A percentile compares a stretch with the other conserved stretches of the same genome.
Evolutionary conservation across 2,888 invertebrate species (phyloP).

Genomic region (Leptopterna dolabrata): DNA sequence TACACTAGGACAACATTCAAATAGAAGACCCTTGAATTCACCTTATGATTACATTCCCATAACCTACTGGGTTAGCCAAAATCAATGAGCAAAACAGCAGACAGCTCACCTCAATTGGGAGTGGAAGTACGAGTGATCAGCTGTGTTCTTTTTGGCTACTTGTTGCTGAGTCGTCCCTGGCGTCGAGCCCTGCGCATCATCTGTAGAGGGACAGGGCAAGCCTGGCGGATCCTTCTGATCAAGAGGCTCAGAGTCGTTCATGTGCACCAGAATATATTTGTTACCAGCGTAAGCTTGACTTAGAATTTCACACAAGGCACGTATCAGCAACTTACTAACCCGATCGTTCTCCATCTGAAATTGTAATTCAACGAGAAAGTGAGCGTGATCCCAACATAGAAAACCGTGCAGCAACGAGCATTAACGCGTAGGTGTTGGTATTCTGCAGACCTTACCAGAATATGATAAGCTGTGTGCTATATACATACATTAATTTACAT

Average conservation of each 20-base stretch:
- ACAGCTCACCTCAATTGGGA: conserved; percentile 67
- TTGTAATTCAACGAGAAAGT: not conserved
- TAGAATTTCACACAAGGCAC: conserved; percentile 83
- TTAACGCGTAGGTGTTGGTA: conserved; percentile 44
- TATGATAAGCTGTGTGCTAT: not conserved
- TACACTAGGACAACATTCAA: no score
- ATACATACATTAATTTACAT: no score
- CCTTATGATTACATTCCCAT: no score
- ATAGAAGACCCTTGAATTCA: no score
- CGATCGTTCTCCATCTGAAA: conserved; percentile 74
- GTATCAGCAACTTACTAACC: conserved; percentile 78
- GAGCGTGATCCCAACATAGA: no score
- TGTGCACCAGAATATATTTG: conserved; percentile 63
- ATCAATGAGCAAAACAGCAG: not conserved
- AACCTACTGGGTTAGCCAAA: no score
- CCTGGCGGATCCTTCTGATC: not conserved
- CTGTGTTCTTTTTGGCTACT: conserved; percentile 22
- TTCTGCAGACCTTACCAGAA: no score
- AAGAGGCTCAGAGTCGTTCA: conserved; percentile 59
- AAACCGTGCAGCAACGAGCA: no score
- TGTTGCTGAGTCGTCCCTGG: not conserved
- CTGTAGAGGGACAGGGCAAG: not conserved
- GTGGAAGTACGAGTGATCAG: conserved; percentile 66
- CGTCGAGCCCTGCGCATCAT: not conserved
- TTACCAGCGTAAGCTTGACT: conserved; percentile 70